phyloP scores from a whole-genome alignment of 2,113 vertebrate genomes.

The Megalops atlanticus region DNA sequence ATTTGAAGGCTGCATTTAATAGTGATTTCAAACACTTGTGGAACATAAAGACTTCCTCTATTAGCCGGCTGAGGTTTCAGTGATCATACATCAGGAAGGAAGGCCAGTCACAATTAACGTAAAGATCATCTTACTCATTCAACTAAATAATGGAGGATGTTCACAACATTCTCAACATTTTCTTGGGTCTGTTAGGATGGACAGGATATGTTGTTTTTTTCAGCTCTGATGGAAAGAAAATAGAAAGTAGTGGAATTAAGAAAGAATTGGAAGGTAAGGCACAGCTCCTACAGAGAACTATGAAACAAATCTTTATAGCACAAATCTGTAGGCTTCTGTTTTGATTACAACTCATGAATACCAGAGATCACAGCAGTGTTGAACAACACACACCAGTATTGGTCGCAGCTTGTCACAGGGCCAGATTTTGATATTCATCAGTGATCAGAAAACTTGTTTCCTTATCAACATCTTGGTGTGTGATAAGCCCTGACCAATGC shows the following conservation, averaged over 20 bases:
- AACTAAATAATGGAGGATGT: neutral
- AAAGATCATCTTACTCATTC: neutral
- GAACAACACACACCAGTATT: neutral
- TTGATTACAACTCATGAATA: conserved; percentile 2
- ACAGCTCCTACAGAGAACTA: conserved; percentile 22
- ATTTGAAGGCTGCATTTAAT: neutral
- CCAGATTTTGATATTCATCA: too few species aligned
- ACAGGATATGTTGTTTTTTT: neutral
- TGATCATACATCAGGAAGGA: neutral
- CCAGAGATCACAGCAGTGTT: neutral
- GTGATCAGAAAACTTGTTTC: too few species aligned
- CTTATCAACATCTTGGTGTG: too few species aligned
- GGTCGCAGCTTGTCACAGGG: neutral
- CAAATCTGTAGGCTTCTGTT: conserved; percentile 35
- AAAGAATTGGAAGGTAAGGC: conserved; percentile 26
- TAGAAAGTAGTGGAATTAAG: conserved; percentile 2
- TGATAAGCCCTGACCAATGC: neutral
- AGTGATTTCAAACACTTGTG: conserved; percentile 1
- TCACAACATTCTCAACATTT: neutral
- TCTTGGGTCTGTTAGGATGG: neutral
- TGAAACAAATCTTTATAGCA: conserved; percentile 35
- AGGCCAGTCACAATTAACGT: neutral
- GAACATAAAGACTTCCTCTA: neutral
- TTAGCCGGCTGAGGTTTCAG: neutral
- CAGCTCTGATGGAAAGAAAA: conserved; percentile 9